Percentiles rank a stretch among this genome's conserved stretches.
These are phyloP conservation scores for Chaetodon trifascialis DNA, from an alignment of 2,113 vertebrate species.

Conservation along the genomic window DNA sequence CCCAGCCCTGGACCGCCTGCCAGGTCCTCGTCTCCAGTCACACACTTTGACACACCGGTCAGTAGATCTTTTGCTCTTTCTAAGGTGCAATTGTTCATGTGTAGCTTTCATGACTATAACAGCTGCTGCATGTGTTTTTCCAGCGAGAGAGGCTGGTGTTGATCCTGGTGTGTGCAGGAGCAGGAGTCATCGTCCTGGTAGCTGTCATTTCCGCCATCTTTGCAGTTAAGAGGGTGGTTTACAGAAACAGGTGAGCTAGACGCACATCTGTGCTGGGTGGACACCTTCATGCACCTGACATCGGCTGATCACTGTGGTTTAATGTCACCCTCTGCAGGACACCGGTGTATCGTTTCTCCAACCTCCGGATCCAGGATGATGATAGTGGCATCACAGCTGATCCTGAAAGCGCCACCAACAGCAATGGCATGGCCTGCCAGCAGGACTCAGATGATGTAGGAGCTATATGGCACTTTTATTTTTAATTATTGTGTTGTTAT, in stretches of 20 bases:
- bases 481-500: not conserved
- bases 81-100: not conserved
- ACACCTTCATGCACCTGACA: not conserved
- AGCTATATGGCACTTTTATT: not conserved
- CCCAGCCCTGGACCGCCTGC: constrained; percentile 47
- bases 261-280: not conserved
- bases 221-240: constrained; percentile 73
- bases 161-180: constrained; percentile 76
- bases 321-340: constrained; percentile 65
- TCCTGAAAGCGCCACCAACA: constrained; percentile 65
- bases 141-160: constrained; percentile 78
- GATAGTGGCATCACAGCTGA: constrained; percentile 44
- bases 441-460: constrained; percentile 83
- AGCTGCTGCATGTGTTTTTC: constrained; percentile 8
- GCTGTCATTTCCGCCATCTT: constrained; percentile 62
- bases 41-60: constrained; percentile 76
- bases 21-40: constrained; percentile 36
- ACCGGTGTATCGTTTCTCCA: constrained; percentile 82
- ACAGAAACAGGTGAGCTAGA: constrained; percentile 74
- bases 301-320: not conserved
- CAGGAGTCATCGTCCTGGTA: constrained; percentile 68
- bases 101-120: not conserved
- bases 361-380: constrained; percentile 80
- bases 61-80: constrained; percentile 31
- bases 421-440: constrained; percentile 71